Base-by-base conservation (phyloP, 2,888 invertebrate species). In the Cantharis nigra region DNA sequence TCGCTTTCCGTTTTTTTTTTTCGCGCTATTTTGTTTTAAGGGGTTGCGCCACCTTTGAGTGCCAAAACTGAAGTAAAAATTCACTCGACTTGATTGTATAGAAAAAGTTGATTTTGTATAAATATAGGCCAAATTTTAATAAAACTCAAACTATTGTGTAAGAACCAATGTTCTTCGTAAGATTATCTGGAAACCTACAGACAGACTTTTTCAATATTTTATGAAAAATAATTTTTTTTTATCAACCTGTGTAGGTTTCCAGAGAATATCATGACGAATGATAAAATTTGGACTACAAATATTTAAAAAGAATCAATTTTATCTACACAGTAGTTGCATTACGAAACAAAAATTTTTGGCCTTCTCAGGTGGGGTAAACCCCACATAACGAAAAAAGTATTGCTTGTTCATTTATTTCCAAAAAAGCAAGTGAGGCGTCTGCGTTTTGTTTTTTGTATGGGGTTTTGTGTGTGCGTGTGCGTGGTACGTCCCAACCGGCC, bases 401-500 rank as follows among this genome's bases (percentile, higher is more conserved):
- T 49, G 49, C 49, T 49, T 49, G 9, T 49, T 49, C n/a, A 49
- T 49, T 49, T 49, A n/a, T 49, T 49, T n/a, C n/a, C 1, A n/a
- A 7, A 1, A 49, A 49, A 49, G 9, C 2, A 26, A 67, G 65
- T 23, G 65, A 62, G 76, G 64, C 70, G 69, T 49, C 72, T 73
- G 63, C 11, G 20, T 74, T 74, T 77, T 70, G 71, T 49, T 64
- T 26, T 20, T 18, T 77, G 77, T 79, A 75, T 78, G 78, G 77
- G 77, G 79, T 65, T 76, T 70, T 78, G 74, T 79, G 79, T 49
- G 49, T 77, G 74, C 80, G 81, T 82, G 81, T 80, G 83, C 81
- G 83, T 83, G 83, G 82, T 83, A 81, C 83, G 83, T 83, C 83
- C 83, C 83, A 82, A 81, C 82, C 83, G 83, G 83, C 84, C 79